phyloP scores from a whole-genome alignment of 2,113 vertebrate species.

The Nesoenas mayeri region DNA sequence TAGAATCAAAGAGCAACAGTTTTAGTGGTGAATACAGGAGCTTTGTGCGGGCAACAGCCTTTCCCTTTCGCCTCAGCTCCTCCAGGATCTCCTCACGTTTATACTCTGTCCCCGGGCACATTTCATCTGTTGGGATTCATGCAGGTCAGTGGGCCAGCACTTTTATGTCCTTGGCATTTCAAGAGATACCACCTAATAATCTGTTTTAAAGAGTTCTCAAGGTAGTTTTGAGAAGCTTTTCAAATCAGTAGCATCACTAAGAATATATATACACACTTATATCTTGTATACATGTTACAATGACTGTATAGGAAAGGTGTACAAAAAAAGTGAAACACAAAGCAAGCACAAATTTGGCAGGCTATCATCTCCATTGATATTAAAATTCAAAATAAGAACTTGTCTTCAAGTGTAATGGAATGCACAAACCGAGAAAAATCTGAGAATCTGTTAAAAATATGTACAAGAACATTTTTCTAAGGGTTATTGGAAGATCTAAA shows the following conservation, averaged over 20 bases:
- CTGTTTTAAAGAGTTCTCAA: neutral
- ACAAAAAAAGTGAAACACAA: neutral
- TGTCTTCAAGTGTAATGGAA: neutral
- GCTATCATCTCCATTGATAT: neutral
- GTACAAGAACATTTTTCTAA: neutral
- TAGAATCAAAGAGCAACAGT: neutral
- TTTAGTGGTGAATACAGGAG: neutral
- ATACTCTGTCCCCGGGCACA: no score
- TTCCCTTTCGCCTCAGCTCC: neutral
- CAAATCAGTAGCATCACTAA: neutral
- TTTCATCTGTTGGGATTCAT: neutral
- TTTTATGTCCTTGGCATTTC: neutral
- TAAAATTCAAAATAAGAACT: neutral
- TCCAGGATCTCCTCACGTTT: neutral
- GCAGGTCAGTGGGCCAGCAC: neutral
- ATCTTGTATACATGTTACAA: neutral
- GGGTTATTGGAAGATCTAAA: neutral
- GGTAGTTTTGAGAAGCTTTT: neutral
- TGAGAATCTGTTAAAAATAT: neutral
- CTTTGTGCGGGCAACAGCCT: neutral
- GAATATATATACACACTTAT: neutral
- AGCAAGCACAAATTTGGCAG: neutral
- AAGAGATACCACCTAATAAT: neutral
- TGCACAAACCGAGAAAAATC: neutral
- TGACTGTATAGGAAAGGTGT: neutral